phyloP scores from a whole-genome alignment of 2,888 invertebrate species.

The Aplocera efformata region DNA sequence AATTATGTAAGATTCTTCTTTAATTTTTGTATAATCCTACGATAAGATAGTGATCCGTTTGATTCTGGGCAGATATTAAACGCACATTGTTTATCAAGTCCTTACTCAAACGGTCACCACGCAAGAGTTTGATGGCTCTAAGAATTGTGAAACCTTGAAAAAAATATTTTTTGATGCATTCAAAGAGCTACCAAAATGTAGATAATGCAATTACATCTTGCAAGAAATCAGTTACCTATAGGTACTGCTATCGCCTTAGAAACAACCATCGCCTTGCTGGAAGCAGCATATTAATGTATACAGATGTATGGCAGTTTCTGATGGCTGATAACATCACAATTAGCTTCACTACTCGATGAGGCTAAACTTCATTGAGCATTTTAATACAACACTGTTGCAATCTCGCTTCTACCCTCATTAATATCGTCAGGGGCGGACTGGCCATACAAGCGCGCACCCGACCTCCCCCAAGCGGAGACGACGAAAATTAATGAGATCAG shows the following conservation, averaged over 20 bases:
- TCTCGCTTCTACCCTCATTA: conserved; percentile 80
- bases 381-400: conserved; percentile 74
- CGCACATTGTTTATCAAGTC: conserved; percentile 27
- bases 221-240: conserved; percentile 40
- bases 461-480: conserved; percentile 78
- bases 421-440: conserved; percentile 82
- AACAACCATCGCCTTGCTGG: conserved; percentile 35
- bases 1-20: conserved; percentile 63
- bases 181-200: conserved; percentile 50
- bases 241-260: conserved; percentile 44
- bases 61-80: conserved; percentile 33
- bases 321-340: conserved; percentile 59
- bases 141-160: conserved; percentile 15
- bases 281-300: conserved; percentile 8
- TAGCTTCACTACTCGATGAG: conserved; percentile 71
- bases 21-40: conserved; percentile 43
- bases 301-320: conserved; percentile 43
- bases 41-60: conserved; percentile 40
- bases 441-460: conserved; percentile 81
- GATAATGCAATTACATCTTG: conserved; percentile 51
- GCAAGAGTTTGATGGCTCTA: conserved; percentile 46
- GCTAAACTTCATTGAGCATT: conserved; percentile 66
- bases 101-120: conserved; percentile 43
- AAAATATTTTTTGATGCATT: conserved; percentile 25
- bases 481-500: conserved; percentile 81